These are phyloP conservation scores for Cyclura pinguis DNA, from an alignment of 2,797 vertebrate genomes.

Conservation along the genomic window DNA sequence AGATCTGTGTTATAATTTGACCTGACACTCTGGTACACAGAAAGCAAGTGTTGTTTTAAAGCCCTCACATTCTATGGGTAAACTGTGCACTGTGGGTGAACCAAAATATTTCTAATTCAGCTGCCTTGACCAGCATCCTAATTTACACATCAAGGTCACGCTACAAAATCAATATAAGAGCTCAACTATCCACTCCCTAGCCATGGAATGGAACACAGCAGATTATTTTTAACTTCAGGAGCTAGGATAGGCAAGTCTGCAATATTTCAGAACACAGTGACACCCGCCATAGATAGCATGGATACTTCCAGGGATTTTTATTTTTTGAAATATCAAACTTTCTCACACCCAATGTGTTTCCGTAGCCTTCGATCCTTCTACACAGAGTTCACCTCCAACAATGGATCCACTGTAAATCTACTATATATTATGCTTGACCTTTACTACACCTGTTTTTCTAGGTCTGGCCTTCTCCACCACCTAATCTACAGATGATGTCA, in stretches of 20 bases:
- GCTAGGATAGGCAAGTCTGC: not conserved
- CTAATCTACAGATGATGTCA: not conserved
- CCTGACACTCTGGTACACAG: not conserved
- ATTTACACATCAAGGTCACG: conserved; percentile 1
- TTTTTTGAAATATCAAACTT: not conserved
- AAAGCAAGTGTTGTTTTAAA: not conserved
- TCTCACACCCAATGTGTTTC: not conserved
- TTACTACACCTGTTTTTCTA: not conserved
- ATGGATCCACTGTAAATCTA: not conserved
- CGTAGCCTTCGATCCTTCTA: not conserved
- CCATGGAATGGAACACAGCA: not conserved
- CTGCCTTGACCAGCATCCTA: not conserved
- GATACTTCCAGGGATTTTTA: not conserved
- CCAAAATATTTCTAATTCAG: not conserved
- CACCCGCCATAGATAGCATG: not conserved
- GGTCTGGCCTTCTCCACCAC: not conserved
- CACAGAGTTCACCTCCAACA: not conserved
- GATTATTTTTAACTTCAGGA: conserved; percentile 24
- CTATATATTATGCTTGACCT: not conserved
- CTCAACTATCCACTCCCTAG: conserved; percentile 10
- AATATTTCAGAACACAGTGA: not conserved
- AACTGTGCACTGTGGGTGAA: not conserved
- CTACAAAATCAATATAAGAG: not conserved
- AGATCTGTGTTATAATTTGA: not conserved
- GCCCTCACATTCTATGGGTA: not conserved